Evolutionary conservation across 1,140 invertebrate genomes (phyloP).

Genomic region (Pachyrhynchus sulphureomaculatus): DNA sequence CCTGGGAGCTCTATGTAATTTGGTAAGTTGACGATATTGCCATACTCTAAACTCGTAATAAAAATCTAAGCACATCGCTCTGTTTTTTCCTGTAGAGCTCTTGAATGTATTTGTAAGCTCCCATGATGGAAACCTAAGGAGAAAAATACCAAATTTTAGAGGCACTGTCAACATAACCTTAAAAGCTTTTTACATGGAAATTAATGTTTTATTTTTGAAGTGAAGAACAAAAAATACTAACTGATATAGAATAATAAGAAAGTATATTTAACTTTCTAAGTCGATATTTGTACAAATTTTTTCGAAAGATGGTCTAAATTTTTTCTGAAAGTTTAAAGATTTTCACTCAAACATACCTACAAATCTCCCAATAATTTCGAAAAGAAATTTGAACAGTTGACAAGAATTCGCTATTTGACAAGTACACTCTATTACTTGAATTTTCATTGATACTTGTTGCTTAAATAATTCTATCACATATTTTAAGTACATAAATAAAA

Average conservation of each 20-base stretch:
- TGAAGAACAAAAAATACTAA: constrained; percentile 5
- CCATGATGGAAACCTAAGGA: constrained; percentile 69
- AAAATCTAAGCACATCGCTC: constrained; percentile 92
- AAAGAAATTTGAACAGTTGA: constrained; percentile 14
- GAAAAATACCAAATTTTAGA: constrained; percentile 3
- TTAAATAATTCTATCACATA: no score
- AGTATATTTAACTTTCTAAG: neutral
- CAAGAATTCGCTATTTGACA: no score
- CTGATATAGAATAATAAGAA: neutral
- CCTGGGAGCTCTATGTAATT: constrained; percentile 89
- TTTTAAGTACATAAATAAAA: no score
- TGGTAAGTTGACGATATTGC: constrained; percentile 96
- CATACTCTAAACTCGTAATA: constrained; percentile 94
- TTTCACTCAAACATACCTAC: constrained; percentile 14
- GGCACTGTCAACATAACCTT: constrained; percentile 8
- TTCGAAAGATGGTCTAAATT: constrained; percentile 6
- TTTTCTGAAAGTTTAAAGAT: constrained; percentile 1
- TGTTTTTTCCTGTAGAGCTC: constrained; percentile 99
- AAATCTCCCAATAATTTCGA: neutral
- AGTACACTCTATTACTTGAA: no score
- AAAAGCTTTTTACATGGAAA: neutral
- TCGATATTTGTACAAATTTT: neutral
- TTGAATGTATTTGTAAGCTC: constrained; percentile 99
- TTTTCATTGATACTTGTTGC: no score
- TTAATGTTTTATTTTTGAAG: neutral